Conservation (phyloP, 2,797 vertebrate species). For the Psittacula echo region DNA sequence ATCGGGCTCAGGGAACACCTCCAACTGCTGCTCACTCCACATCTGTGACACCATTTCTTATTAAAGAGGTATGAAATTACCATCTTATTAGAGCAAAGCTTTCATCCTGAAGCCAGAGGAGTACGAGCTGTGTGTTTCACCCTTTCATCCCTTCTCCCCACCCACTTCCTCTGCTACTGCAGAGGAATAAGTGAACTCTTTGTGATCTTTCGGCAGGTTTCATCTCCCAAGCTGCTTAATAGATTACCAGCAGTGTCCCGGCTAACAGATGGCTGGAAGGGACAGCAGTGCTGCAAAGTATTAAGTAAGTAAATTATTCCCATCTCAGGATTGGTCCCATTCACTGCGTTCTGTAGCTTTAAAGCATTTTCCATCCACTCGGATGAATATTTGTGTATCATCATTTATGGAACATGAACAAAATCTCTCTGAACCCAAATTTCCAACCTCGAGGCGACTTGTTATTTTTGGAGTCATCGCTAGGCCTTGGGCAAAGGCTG, state of each 20-base stretch:
- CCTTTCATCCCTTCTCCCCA: slow-evolving; percentile 40
- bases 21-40: not conserved
- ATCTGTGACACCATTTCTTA: not conserved
- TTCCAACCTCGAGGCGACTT: slow-evolving; percentile 59
- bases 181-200: slow-evolving; percentile 35
- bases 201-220: slow-evolving; percentile 43
- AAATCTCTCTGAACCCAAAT: slow-evolving; percentile 51
- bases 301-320: slow-evolving; percentile 5
- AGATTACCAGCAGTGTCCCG: not conserved
- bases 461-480: slow-evolving; percentile 55
- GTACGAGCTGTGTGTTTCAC: not conserved
- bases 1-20: not conserved
- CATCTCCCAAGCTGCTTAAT: not conserved
- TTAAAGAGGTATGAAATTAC: not conserved
- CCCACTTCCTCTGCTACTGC: slow-evolving; percentile 45
- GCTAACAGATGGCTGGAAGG: slow-evolving; percentile 8
- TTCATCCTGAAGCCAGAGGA: slow-evolving; percentile 22
- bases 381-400: not conserved
- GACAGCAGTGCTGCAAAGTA: not conserved
- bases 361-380: slow-evolving; percentile 36
- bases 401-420: slow-evolving; percentile 4
- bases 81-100: not conserved
- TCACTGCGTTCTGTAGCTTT: not conserved
- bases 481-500: slow-evolving; percentile 23
- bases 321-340: not conserved